Conservation (phyloP, 2,888 invertebrate species). For the Trichopria drosophilae region DNA sequence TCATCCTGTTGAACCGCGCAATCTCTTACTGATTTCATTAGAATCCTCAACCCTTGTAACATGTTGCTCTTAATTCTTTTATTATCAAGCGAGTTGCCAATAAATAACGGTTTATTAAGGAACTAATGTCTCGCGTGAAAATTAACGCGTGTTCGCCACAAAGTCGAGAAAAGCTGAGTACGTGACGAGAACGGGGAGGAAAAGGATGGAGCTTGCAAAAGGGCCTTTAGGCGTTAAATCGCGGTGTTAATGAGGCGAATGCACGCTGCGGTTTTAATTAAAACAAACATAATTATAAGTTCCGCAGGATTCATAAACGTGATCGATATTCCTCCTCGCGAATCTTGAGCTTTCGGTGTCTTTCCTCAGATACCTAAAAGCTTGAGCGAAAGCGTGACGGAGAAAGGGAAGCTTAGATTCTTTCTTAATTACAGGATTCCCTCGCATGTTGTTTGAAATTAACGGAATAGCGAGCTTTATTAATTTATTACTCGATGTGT, state of each 20-base stretch:
- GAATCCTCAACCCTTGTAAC: too few relatives aligned
- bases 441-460: constrained; percentile 40
- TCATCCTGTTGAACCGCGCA: too few relatives aligned
- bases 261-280: constrained; percentile 53
- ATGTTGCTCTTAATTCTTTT: too few relatives aligned
- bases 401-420: constrained; percentile 29
- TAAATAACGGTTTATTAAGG: constrained; percentile 49
- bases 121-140: constrained; percentile 44
- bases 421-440: constrained; percentile 49
- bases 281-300: constrained; percentile 53
- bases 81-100: too few relatives aligned
- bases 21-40: too few relatives aligned
- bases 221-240: constrained; percentile 32
- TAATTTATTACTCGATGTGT: constrained; percentile 53
- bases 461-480: constrained; percentile 49
- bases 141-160: too few relatives aligned
- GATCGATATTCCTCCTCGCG: constrained; percentile 28
- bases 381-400: neutral
- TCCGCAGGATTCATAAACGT: constrained; percentile 48
- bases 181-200: constrained; percentile 5
- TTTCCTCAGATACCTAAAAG: too few relatives aligned
- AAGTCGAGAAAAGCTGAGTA: constrained; percentile 35
- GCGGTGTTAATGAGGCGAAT: constrained; percentile 45
- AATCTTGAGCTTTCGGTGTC: too few relatives aligned
- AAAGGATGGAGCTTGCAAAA: constrained; percentile 8